A percentile compares a stretch with the other conserved stretches of the same genome.
phyloP scores from a whole-genome alignment of 2,888 invertebrate genomes.

The Entomobrya multifasciata region DNA sequence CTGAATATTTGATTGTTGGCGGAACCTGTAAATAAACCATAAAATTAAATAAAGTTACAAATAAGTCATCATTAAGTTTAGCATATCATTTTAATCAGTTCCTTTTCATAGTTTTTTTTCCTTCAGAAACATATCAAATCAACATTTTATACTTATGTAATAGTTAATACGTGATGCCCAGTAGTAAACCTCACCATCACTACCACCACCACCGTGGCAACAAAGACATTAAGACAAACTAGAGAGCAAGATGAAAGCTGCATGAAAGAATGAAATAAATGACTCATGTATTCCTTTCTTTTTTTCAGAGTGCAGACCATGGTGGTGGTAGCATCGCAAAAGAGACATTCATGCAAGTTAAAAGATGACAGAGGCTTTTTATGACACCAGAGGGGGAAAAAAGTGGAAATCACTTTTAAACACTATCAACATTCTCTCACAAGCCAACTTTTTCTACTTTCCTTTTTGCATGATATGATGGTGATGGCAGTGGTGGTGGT shows the following conservation, averaged over 20 bases:
- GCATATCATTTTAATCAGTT: background rate
- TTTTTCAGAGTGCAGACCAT: slow-evolving; percentile 3
- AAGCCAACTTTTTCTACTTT: background rate
- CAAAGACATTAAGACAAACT: background rate
- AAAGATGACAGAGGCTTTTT: slow-evolving; percentile 55
- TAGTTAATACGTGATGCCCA: background rate
- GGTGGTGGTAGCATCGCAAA: slow-evolving; percentile 6
- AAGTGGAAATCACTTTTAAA: slow-evolving; percentile 49
- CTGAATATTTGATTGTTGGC: slow-evolving; percentile 39
- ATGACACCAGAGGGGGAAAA: slow-evolving; percentile 44
- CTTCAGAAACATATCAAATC: background rate
- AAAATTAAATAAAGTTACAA: background rate
- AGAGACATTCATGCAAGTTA: slow-evolving; percentile 55
- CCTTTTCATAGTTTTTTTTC: background rate
- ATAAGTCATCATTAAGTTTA: background rate
- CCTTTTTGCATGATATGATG: background rate
- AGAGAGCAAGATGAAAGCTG: background rate
- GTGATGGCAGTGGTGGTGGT: background rate
- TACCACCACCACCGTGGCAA: background rate
- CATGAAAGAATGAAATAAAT: slow-evolving; percentile 35
- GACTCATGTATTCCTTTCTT: slow-evolving; percentile 31
- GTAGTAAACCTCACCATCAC: slow-evolving; percentile 3
- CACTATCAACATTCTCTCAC: background rate
- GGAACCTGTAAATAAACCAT: slow-evolving; percentile 32
- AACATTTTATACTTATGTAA: no score